Conservation (phyloP, 2,113 vertebrate genomes). For the Dendropsophus ebraccatus region DNA sequence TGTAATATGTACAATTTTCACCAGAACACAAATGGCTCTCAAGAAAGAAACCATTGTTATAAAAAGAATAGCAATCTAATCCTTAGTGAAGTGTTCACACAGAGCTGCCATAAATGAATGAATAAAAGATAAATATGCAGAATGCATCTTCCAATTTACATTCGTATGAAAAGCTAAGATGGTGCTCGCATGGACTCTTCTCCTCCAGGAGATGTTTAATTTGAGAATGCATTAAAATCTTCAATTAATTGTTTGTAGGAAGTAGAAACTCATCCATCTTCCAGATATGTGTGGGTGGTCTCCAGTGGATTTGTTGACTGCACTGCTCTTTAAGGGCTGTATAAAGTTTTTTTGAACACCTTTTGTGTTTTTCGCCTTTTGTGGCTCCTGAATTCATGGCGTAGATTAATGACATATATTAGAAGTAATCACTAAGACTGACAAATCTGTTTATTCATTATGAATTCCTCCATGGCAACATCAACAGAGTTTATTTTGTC, state of each 20-base stretch:
- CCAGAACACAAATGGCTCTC: background rate
- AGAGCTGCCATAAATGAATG: conserved; percentile 41
- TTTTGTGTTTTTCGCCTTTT: conserved; percentile 42
- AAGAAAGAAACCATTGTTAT: conserved; percentile 42
- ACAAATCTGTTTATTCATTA: background rate
- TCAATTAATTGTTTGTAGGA: conserved; percentile 58
- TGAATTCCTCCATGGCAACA: background rate
- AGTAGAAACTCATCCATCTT: conserved; percentile 54
- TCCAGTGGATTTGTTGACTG: conserved; percentile 28
- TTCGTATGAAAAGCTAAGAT: conserved; percentile 53
- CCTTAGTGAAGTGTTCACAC: conserved; percentile 28
- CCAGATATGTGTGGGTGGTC: conserved; percentile 39
- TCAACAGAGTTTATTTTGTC: background rate
- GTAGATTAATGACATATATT: conserved; percentile 11
- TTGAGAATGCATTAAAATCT: conserved; percentile 56
- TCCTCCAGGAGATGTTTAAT: conserved; percentile 53
- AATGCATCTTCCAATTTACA: conserved; percentile 54
- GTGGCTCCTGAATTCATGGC: background rate
- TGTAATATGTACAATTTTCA: background rate
- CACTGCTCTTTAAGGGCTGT: conserved; percentile 24
- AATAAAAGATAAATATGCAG: conserved; percentile 51
- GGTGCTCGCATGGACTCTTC: conserved; percentile 24
- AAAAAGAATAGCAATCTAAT: conserved; percentile 49
- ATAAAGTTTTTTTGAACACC: conserved; percentile 34
- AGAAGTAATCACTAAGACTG: background rate